Evolutionary conservation across 2,888 invertebrate species (phyloP), one percentile per base, ranked within the genome.

Genomic region (Atrina japonica): DNA sequence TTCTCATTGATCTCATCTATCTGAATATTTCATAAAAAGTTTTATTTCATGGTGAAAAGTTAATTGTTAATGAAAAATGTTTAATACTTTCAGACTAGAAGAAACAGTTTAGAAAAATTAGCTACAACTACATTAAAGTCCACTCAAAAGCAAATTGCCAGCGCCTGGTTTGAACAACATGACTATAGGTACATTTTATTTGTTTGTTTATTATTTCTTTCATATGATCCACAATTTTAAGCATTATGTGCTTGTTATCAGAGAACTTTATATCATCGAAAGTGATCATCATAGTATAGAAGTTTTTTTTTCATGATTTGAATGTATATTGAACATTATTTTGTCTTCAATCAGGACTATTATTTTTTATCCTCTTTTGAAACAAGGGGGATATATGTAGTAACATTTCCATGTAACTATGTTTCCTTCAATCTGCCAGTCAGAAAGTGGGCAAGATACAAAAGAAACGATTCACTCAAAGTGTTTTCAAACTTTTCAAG

Each of bases 111-210:
- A 47, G 79, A 81, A 49, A 25, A 53, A 2, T 47, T 80, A 18
- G 73, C 79, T 18, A 79, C 73, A 43, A 61, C 66, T 45, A 67
- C 71, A 9, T 63, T 83, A 47, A 78, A 76, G 63, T 72, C 76
- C 41, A 69, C 75, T 29, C 77, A 78, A 45, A 80, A 78, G 50
- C 73, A 76, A 35, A 70, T 78, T 7, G 71, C 45, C 41, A 73
- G 74, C 16, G 67, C 70, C 7, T 74, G 78, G 71, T 64, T 63
- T 27, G 76, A 75, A 14, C 77, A 79, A 47, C 75, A 77, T 56
- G 72, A 76, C 18, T 70, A 70, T 55, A 74, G 77, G 82, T 82
- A 73, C 53, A 64, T 55, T 40, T 55, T 21, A 3, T 56, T 29
- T 18, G 11, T 14, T 40, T 47, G 18, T n/a, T 7, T 47, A 47